A percentile compares a stretch with the other conserved stretches of the same genome.
phyloP scores from a whole-genome alignment of 1,140 invertebrate genomes.

The Anagrus nilaparvatae region DNA sequence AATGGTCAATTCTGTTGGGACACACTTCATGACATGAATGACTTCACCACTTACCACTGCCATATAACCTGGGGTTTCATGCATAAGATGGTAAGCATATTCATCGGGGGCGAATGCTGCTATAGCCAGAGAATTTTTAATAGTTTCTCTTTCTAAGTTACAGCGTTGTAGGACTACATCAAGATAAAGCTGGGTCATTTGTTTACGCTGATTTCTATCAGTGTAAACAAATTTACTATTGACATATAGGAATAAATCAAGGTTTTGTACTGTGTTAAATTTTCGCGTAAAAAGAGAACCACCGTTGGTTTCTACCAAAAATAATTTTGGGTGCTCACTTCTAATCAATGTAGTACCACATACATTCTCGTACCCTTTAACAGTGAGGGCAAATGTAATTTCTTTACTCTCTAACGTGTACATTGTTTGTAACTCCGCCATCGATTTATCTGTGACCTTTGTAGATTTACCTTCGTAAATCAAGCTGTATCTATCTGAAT shows the following conservation, averaged over 20 bases:
- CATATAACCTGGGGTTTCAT: constrained; percentile 19
- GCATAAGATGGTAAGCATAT: constrained; percentile 17
- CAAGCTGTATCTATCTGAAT: constrained; percentile 9
- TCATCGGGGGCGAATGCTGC: constrained; percentile 14
- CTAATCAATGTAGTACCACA: constrained; percentile 10
- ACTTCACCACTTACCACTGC: constrained; percentile 14
- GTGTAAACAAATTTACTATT: background rate
- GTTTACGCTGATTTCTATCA: background rate
- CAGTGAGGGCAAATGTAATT: constrained; percentile 10
- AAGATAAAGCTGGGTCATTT: constrained; percentile 4
- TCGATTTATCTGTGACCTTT: background rate
- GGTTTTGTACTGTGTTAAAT: no score
- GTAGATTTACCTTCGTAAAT: constrained; percentile 5
- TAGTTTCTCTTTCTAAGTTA: constrained; percentile 8
- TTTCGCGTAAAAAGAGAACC: no score
- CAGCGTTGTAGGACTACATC: constrained; percentile 2
- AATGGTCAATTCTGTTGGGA: constrained; percentile 10
- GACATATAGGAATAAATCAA: no score
- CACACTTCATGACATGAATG: constrained; percentile 15
- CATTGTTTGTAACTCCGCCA: background rate
- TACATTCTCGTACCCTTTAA: background rate
- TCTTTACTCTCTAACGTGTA: constrained; percentile 4
- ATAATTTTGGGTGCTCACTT: constrained; percentile 21
- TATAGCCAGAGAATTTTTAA: constrained; percentile 13
- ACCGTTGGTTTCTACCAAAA: constrained; percentile 12